phyloP scores from a whole-genome alignment of 2,888 invertebrate species.

The Eurois occulta region DNA sequence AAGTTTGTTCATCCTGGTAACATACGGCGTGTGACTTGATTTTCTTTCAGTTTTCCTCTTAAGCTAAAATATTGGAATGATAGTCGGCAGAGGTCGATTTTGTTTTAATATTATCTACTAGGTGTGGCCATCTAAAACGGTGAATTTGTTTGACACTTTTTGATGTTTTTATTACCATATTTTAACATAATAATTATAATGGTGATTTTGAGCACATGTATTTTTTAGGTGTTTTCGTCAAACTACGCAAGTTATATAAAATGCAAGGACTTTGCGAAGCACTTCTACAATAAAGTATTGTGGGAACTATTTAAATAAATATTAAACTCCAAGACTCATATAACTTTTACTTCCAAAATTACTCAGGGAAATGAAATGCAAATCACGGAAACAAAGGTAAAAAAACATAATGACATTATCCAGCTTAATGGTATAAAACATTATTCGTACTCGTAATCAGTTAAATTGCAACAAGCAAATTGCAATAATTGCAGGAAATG shows the following conservation, averaged over 20 bases:
- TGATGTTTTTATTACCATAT: not conserved
- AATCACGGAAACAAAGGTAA: not conserved
- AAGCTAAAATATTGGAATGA: too few species aligned
- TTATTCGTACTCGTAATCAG: not conserved
- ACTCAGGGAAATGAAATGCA: not conserved
- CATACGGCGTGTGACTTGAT: not conserved
- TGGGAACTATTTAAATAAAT: too few species aligned
- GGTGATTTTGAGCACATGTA: too few species aligned
- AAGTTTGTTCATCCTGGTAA: constrained; percentile 13
- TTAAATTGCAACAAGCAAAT: constrained; percentile 3
- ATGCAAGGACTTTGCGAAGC: too few species aligned
- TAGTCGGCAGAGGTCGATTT: too few species aligned
- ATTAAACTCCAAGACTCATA: not conserved
- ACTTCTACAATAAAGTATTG: not conserved
- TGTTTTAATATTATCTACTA: not conserved
- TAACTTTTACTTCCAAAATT: constrained; percentile 8
- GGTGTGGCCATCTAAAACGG: not conserved
- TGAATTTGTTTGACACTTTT: not conserved
- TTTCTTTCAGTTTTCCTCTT: constrained; percentile 18
- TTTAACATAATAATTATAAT: not conserved
- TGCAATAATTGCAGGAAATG: not conserved
- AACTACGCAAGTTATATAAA: not conserved
- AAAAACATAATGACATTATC: not conserved
- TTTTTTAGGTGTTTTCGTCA: not conserved
- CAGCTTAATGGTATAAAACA: not conserved